A percentile compares a stretch with the other conserved stretches of the same genome.
Evolutionary conservation across 2,113 vertebrate genomes (phyloP).

Genomic region (Telmatochromis sp.): DNA sequence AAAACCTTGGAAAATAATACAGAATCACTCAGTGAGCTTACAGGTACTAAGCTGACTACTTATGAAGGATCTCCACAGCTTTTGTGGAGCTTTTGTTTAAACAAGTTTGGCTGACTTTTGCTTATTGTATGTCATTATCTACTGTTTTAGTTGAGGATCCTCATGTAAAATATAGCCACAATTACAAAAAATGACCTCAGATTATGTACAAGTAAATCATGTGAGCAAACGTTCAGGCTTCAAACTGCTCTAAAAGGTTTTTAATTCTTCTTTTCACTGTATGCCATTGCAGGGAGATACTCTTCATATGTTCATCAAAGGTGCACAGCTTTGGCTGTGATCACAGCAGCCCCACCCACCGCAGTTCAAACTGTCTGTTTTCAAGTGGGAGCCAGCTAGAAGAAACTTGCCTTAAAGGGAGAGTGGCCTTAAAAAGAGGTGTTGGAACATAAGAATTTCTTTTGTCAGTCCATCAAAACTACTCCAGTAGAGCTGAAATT

Average conservation of each 20-base stretch:
- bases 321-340: background rate
- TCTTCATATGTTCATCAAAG: background rate
- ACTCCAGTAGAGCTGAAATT: background rate
- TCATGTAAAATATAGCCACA: background rate
- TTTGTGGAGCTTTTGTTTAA: background rate
- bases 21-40: constrained; percentile 3
- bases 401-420: background rate
- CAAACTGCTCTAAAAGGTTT: background rate
- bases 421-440: background rate
- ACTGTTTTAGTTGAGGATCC: background rate
- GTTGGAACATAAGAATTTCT: background rate
- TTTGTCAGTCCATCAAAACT: background rate
- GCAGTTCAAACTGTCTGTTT: background rate
- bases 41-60: background rate
- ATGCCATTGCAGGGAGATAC: background rate
- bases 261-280: background rate
- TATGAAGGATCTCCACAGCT: background rate
- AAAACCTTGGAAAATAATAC: background rate
- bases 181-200: background rate
- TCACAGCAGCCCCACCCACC: background rate
- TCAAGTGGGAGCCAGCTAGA: background rate
- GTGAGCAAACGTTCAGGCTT: background rate
- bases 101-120: background rate
- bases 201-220: background rate
- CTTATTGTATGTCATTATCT: background rate